Evolutionary conservation across 2,888 invertebrate genomes (phyloP).

Genomic region (Deladenus siricidicola): DNA sequence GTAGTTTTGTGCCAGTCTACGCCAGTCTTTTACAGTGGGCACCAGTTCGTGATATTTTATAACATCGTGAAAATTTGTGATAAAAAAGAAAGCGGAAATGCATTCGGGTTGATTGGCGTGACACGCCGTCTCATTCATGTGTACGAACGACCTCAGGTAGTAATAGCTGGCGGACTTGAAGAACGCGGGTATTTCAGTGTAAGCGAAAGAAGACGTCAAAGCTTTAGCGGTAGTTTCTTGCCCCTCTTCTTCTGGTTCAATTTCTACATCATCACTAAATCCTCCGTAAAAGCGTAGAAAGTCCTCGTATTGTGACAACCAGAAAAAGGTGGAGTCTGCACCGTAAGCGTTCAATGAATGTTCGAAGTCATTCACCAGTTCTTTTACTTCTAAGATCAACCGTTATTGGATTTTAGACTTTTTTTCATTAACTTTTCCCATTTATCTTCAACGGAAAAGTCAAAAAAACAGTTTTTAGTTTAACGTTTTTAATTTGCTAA

Average conservation of each 20-base stretch:
- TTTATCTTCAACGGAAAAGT: neutral
- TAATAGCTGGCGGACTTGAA: slow-evolving; percentile 46
- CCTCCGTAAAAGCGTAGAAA: slow-evolving; percentile 24
- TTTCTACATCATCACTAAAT: neutral
- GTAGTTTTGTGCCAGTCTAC: slow-evolving; percentile 39
- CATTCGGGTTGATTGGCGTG: slow-evolving; percentile 33
- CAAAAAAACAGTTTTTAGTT: too few relatives aligned
- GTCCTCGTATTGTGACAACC: slow-evolving; percentile 43
- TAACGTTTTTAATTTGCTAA: too few relatives aligned
- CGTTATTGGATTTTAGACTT: neutral
- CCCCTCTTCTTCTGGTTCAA: neutral
- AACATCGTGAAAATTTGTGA: slow-evolving; percentile 45
- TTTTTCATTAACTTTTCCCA: neutral
- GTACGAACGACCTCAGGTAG: slow-evolving; percentile 45
- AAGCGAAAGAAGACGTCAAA: slow-evolving; percentile 26
- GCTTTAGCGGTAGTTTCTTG: slow-evolving; percentile 17
- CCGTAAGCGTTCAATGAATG: slow-evolving; percentile 40
- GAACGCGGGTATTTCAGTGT: slow-evolving; percentile 47
- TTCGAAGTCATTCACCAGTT: slow-evolving; percentile 43
- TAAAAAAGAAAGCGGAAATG: slow-evolving; percentile 43
- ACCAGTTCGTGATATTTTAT: slow-evolving; percentile 47
- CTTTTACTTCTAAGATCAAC: slow-evolving; percentile 31
- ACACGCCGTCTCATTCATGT: slow-evolving; percentile 44
- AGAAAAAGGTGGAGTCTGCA: slow-evolving; percentile 45
- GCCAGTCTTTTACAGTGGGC: slow-evolving; percentile 42